These are phyloP conservation scores for Troglohyphantes excavatus DNA, from an alignment of 2,888 invertebrate genomes.

Conservation along the genomic window DNA sequence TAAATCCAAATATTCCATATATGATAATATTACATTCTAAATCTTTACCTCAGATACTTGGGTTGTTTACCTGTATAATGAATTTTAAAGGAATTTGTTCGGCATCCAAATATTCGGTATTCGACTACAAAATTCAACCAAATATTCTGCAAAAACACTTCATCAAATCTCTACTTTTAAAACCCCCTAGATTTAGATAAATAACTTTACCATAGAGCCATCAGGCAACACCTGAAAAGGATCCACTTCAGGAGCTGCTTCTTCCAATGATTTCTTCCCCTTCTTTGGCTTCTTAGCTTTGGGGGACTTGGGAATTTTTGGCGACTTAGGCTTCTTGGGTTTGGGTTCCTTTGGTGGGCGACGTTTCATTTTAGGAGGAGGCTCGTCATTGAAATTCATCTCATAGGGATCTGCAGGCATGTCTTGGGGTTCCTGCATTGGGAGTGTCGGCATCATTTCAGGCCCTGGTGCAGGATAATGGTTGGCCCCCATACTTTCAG, in stretches of 20 bases:
- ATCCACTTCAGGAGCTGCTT: neutral
- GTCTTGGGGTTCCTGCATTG: constrained; percentile 45
- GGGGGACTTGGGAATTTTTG: constrained; percentile 68
- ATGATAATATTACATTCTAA: too few relatives aligned
- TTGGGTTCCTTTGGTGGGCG: constrained; percentile 82
- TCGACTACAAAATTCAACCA: too few relatives aligned
- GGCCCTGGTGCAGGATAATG: constrained; percentile 62
- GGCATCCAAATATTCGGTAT: too few relatives aligned
- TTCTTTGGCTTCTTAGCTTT: constrained; percentile 76
- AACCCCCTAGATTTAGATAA: too few relatives aligned
- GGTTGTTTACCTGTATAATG: too few relatives aligned
- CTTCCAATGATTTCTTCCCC: constrained; percentile 43
- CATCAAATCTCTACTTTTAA: too few relatives aligned
- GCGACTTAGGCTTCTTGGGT: constrained; percentile 60
- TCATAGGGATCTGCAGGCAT: constrained; percentile 68
- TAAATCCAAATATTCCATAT: too few relatives aligned
- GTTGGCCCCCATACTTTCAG: constrained; percentile 58
- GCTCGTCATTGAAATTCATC: constrained; percentile 77
- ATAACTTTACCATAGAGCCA: constrained; percentile 30
- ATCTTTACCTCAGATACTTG: too few relatives aligned
- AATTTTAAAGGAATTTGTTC: too few relatives aligned
- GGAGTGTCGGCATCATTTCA: constrained; percentile 57
- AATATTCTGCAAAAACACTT: too few relatives aligned
- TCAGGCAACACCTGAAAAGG: neutral
- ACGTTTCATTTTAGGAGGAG: constrained; percentile 80